These are phyloP conservation scores for Toxonevra muliebris DNA, from an alignment of 2,888 invertebrate species.

Conservation along the genomic window DNA sequence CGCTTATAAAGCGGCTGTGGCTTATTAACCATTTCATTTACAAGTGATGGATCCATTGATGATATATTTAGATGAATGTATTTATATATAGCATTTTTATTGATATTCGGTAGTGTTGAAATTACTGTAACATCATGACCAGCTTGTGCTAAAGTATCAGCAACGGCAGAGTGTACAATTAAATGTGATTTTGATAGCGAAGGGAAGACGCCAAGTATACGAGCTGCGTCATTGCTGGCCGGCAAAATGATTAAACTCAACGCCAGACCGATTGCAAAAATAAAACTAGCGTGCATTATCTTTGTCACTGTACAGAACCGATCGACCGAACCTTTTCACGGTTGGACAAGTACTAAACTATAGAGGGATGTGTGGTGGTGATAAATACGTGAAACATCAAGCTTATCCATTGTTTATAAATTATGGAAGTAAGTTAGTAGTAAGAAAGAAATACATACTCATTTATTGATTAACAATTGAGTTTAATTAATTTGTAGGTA, in stretches of 20 bases:
- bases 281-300: conserved; percentile 5
- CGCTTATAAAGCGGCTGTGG: background rate
- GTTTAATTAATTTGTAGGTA: too few relatives aligned
- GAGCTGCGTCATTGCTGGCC: conserved; percentile 37
- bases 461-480: too few relatives aligned
- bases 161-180: conserved; percentile 53
- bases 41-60: background rate
- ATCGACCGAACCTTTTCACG: too few relatives aligned
- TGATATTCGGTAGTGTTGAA: conserved; percentile 42
- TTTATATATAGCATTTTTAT: conserved; percentile 45
- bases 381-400: too few relatives aligned
- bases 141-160: conserved; percentile 49
- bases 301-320: too few relatives aligned
- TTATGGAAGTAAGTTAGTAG: too few relatives aligned
- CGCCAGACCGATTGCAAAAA: too few relatives aligned
- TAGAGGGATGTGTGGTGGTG: background rate
- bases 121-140: conserved; percentile 59
- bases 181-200: conserved; percentile 56
- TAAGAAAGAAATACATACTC: too few relatives aligned
- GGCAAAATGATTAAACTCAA: background rate
- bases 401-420: too few relatives aligned
- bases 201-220: conserved; percentile 56
- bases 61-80: conserved; percentile 39
- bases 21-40: background rate
- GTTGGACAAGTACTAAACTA: too few relatives aligned